These are phyloP conservation scores for Mirza zaza DNA, from an alignment of 2,113 vertebrate genomes.

Conservation along the genomic window DNA sequence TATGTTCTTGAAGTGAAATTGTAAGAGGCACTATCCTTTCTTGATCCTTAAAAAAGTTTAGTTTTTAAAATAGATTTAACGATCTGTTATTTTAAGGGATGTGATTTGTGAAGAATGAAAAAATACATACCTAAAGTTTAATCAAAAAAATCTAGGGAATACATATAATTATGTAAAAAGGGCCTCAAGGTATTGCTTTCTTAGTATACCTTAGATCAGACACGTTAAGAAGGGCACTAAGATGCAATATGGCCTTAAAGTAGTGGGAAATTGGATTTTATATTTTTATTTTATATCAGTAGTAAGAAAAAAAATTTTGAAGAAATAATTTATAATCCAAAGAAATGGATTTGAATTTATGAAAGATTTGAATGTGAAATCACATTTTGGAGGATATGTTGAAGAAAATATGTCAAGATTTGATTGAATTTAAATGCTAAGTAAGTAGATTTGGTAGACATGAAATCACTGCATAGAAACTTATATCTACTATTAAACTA, in stretches of 20 bases:
- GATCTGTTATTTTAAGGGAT: neutral
- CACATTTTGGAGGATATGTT: neutral
- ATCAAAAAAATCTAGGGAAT: neutral
- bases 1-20: neutral
- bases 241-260: neutral
- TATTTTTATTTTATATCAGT: neutral
- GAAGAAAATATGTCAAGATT: neutral
- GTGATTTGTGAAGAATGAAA: neutral
- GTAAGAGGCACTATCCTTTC: neutral
- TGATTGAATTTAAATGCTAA: conserved; percentile 47
- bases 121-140: neutral
- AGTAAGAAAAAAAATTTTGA: neutral
- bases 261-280: neutral
- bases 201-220: neutral
- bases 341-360: conserved; percentile 21
- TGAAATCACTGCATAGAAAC: neutral
- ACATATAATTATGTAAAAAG: neutral
- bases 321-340: neutral
- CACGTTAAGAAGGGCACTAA: neutral
- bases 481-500: neutral
- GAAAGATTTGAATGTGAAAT: conserved; percentile 8
- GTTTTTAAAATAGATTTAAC: neutral
- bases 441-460: conserved; percentile 33
- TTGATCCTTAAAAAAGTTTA: conserved; percentile 16
- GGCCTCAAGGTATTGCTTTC: neutral